Conservation (phyloP, 2,797 vertebrate species). For the Channallabes apus region DNA sequence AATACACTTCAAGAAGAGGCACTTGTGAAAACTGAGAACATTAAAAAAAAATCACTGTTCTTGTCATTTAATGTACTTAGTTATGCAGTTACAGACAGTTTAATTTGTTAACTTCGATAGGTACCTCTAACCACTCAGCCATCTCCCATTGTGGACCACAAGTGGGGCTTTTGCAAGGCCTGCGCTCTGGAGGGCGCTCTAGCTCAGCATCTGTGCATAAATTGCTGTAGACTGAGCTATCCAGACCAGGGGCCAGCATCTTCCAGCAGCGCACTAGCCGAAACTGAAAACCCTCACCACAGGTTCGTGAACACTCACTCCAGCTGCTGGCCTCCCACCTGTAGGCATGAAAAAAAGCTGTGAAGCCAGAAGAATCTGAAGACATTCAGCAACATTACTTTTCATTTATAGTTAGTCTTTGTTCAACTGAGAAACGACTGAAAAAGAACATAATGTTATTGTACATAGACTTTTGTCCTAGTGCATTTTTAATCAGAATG, state of each 20-base stretch:
- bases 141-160: slow-evolving; percentile 99
- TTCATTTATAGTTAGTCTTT: slow-evolving; percentile 2
- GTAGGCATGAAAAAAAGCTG: slow-evolving; percentile 29
- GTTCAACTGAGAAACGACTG: background rate
- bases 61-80: background rate
- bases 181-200: slow-evolving; percentile 85
- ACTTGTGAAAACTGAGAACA: background rate
- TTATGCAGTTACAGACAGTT: background rate
- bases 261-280: slow-evolving; percentile 97
- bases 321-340: slow-evolving; percentile 99
- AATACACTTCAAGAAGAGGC: background rate
- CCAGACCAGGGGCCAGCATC: slow-evolving; percentile 94
- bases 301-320: slow-evolving; percentile 95
- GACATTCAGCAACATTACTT: background rate
- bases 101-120: background rate
- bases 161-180: slow-evolving; percentile 88
- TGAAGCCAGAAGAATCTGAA: background rate
- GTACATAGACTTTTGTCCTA: background rate
- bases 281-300: slow-evolving; percentile 93
- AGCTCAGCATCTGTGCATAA: slow-evolving; percentile 89
- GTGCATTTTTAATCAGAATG: background rate
- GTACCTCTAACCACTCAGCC: slow-evolving; percentile 94
- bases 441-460: background rate
- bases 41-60: background rate
- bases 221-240: slow-evolving; percentile 97